Percentiles rank a stretch among this genome's conserved stretches.
Evolutionary conservation across 2,113 vertebrate species (phyloP).

Genomic region (Phyllopteryx taeniolatus): DNA sequence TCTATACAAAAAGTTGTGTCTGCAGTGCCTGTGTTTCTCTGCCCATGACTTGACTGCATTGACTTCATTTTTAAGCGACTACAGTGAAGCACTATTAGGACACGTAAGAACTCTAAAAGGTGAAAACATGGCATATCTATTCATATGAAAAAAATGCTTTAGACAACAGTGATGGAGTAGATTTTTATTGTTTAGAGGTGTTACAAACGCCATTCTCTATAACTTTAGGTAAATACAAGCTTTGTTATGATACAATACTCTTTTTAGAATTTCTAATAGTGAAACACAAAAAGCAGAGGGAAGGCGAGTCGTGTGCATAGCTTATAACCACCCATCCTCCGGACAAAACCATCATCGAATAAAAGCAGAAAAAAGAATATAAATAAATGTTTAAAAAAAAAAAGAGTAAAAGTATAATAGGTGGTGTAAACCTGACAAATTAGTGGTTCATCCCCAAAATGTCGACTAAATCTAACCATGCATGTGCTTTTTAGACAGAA

Average conservation of each 20-base stretch:
- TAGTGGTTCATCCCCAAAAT: conserved; percentile 61
- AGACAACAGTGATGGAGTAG: neutral
- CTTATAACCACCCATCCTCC: conserved; percentile 58
- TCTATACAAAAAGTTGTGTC: no score
- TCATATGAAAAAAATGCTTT: neutral
- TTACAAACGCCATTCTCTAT: conserved; percentile 20
- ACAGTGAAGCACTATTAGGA: neutral
- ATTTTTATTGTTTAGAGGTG: conserved; percentile 6
- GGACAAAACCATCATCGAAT: conserved; percentile 6
- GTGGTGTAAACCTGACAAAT: conserved; percentile 31
- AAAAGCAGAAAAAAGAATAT: conserved; percentile 20
- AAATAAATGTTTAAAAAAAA: conserved; percentile 47
- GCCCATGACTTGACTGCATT: neutral
- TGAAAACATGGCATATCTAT: neutral
- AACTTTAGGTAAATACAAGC: conserved; percentile 34
- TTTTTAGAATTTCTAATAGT: conserved; percentile 45
- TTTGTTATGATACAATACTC: conserved; percentile 46
- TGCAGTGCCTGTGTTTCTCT: neutral
- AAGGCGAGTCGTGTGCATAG: conserved; percentile 59
- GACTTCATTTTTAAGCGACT: neutral
- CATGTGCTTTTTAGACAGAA: conserved; percentile 16
- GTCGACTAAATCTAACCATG: conserved; percentile 9
- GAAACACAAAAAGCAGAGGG: conserved; percentile 17
- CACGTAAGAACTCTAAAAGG: neutral
- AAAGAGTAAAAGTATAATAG: conserved; percentile 14